Conservation (phyloP, 53 echinoderm and acorn worm species). For the Echinarachnius parma region DNA sequence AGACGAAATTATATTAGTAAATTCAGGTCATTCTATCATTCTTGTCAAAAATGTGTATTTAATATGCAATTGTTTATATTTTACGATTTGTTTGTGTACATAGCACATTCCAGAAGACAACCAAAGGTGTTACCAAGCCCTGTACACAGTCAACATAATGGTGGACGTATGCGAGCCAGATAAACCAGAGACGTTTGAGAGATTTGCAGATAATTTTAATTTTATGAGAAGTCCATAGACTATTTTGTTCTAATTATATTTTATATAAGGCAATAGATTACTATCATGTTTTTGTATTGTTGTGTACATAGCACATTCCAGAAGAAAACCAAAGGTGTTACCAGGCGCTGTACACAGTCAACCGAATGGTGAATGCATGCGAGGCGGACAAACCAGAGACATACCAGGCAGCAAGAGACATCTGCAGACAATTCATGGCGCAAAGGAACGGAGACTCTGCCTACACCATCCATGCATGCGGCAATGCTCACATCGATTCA, state of each 20-base stretch:
- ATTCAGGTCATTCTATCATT: too few relatives aligned
- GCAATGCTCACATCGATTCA: constrained; percentile 93
- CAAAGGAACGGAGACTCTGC: constrained; percentile 66
- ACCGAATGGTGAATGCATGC: constrained; percentile 74
- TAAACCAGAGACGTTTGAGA: constrained; percentile 43
- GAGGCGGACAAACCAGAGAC: constrained; percentile 43
- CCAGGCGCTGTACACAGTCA: constrained; percentile 88
- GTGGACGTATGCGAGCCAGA: constrained; percentile 59
- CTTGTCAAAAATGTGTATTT: too few relatives aligned
- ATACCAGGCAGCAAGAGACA: constrained; percentile 55
- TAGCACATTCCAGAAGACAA: constrained; percentile 72
- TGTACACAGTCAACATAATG: constrained; percentile 86
- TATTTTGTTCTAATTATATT: too few relatives aligned
- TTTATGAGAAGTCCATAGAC: too few relatives aligned
- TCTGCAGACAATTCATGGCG: constrained; percentile 64
- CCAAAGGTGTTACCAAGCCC: constrained; percentile 76
- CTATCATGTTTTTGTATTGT: too few relatives aligned
- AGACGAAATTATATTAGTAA: too few relatives aligned
- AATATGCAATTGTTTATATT: too few relatives aligned
- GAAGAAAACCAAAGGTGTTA: constrained; percentile 70
- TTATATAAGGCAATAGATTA: too few relatives aligned
- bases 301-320: constrained; percentile 64
- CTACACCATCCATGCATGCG: constrained; percentile 78
- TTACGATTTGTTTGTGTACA: too few relatives aligned
- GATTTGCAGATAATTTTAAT: too few relatives aligned